Percentiles rank a stretch among this genome's conserved stretches.
Conservation (phyloP, 2,113 vertebrate species). For the Leucopternis melanops region DNA sequence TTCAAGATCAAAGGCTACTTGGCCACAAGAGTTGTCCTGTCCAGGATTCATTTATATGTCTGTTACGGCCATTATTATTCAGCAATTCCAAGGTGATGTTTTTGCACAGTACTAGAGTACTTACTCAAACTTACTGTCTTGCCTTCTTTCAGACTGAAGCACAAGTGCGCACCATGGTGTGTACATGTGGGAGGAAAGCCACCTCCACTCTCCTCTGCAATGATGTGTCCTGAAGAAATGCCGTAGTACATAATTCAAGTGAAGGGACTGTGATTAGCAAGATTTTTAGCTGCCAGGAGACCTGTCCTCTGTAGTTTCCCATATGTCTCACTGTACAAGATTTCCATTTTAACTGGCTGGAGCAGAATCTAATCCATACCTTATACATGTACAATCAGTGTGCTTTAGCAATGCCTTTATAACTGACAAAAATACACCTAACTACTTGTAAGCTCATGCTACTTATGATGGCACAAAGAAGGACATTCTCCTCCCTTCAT, state of each 20-base stretch:
- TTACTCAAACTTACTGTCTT: background rate
- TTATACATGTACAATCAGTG: background rate
- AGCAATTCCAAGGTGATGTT: background rate
- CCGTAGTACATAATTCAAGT: background rate
- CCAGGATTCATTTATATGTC: background rate
- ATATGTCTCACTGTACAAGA: background rate
- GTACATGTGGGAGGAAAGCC: background rate
- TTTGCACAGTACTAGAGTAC: background rate
- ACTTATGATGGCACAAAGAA: background rate
- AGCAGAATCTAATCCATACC: background rate
- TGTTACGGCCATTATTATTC: background rate
- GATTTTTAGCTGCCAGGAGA: background rate
- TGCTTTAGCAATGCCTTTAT: background rate
- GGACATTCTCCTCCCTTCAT: background rate
- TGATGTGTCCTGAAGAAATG: background rate
- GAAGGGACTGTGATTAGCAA: background rate
- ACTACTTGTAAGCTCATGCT: background rate
- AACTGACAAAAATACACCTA: background rate
- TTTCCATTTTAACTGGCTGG: background rate
- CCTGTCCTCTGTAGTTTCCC: background rate
- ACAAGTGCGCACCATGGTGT: accelerated
- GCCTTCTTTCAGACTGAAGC: background rate
- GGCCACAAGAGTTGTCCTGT: background rate
- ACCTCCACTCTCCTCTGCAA: background rate
- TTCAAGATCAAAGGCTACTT: background rate